These are phyloP conservation scores for Rachycentron canadum DNA, from an alignment of 2,797 vertebrate species.

Conservation along the genomic window DNA sequence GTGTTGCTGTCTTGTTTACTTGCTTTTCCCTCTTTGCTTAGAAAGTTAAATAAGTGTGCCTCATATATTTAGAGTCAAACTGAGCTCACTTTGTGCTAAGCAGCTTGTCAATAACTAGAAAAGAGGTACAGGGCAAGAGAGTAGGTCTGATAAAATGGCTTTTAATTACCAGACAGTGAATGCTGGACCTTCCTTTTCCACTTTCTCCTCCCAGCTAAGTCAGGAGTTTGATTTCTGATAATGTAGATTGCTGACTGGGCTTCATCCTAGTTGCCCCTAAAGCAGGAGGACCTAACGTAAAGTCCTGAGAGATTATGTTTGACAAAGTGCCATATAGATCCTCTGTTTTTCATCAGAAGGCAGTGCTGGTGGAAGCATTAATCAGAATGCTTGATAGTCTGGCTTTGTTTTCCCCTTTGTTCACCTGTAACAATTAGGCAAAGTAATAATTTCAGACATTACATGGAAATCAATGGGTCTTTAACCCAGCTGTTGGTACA, in stretches of 20 bases:
- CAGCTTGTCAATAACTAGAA: conserved; percentile 88
- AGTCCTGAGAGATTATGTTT: conserved; percentile 90
- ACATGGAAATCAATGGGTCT: conserved; percentile 93
- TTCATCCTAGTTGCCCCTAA: conserved; percentile 86
- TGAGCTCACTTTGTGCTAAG: conserved; percentile 87
- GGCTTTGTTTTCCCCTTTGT: conserved; percentile 82
- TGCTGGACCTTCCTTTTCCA: conserved; percentile 82
- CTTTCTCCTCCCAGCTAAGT: conserved; percentile 83
- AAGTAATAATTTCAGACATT: conserved; percentile 93
- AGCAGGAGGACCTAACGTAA: conserved; percentile 81
- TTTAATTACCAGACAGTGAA: conserved; percentile 97
- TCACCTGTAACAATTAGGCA: conserved; percentile 92
- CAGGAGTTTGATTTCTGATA: conserved; percentile 96
- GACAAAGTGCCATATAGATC: conserved; percentile 96
- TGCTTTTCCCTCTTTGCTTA: conserved; percentile 78
- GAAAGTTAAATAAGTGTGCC: conserved; percentile 90
- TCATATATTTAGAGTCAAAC: conserved; percentile 90
- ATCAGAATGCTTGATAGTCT: conserved; percentile 86
- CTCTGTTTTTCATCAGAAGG: conserved; percentile 84
- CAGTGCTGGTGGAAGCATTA: conserved; percentile 91
- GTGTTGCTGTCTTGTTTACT: conserved; percentile 64
- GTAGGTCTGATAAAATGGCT: conserved; percentile 91
- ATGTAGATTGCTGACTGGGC: conserved; percentile 95
- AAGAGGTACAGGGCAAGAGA: conserved; percentile 81
- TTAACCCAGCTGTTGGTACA: conserved; percentile 86